Base-by-base conservation (phyloP, 2,888 invertebrate genomes). In the Lasioglossum figueresi region DNA sequence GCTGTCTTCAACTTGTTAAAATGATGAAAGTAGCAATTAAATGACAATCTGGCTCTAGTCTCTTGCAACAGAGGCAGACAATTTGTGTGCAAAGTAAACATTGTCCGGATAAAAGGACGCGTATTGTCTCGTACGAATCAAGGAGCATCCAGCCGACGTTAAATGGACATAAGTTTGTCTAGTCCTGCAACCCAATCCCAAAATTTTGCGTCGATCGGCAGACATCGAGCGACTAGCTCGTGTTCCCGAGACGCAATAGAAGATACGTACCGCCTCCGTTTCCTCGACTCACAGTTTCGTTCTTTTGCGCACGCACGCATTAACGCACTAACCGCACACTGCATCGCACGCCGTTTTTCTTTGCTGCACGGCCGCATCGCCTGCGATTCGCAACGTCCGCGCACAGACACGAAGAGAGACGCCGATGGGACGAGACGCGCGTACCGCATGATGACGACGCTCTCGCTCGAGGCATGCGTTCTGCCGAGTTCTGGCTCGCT, bases 381-480 rank as follows among this genome's bases (percentile, higher is more conserved):
- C 43, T 48, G 19, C 45, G 37, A 68, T 34, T 1, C 63, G 66
- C 66, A 34, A 66, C 66, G 66, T 8, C n/a, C 68, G 31, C n/a
- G 66, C 52, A 43, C 31, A 68, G 45, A 68, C 45, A 81, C 80
- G 71, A 80, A 77, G 74, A 77, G 86, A 82, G 77, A 83, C 85
- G 78, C 71, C 81, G 63, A 83, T 63, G 75, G 73, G 27, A 73
- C 45, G 59, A 37, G 78, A 31, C 34, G 73, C 48, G 76, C 43
- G 37, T 68, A 73, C 76, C 72, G 83, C 83, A 52, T n/a, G 52
- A 83, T 73, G 90, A 88, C 85, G 86, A 85, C 34, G 52, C 86
- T 86, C 83, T 87, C 88, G 91, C 89, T 91, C 91, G 91, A 90
- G 88, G 92, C 93, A 93, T 91, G 93, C 88, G 84, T 89, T 87